Percentiles rank a stretch among this genome's conserved stretches.
Evolutionary conservation across 1,140 invertebrate species (phyloP).

Genomic region (Gonatopus flavifemur): DNA sequence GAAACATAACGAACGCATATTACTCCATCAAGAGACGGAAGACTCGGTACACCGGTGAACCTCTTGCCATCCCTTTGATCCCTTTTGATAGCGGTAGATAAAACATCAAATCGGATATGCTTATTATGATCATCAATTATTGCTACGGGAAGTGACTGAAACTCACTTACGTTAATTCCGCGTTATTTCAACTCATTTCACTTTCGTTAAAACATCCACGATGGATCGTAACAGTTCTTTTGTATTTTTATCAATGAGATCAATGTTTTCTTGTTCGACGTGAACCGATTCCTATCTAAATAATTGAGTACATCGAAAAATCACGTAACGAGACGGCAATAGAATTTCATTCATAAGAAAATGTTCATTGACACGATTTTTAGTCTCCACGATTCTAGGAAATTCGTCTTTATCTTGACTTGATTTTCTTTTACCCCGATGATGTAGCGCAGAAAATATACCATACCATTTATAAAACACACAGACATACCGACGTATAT

Average conservation of each 20-base stretch:
- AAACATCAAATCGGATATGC: slow-evolving; percentile 37
- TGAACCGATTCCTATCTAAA: background rate
- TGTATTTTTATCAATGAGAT: slow-evolving; percentile 9
- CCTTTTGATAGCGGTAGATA: slow-evolving; percentile 30
- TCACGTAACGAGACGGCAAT: background rate
- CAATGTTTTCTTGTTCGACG: background rate
- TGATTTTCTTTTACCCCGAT: background rate
- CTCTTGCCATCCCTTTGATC: slow-evolving; percentile 43
- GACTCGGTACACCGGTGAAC: slow-evolving; percentile 29
- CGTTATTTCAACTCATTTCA: background rate
- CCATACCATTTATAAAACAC: too few relatives aligned
- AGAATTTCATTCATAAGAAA: slow-evolving; percentile 32
- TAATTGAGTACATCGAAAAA: background rate
- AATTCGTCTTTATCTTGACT: slow-evolving; percentile 7
- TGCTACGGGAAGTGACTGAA: slow-evolving; percentile 22
- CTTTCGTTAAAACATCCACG: too few relatives aligned
- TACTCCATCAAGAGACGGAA: slow-evolving; percentile 50
- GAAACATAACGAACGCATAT: slow-evolving; percentile 53
- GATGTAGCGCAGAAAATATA: background rate
- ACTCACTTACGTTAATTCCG: background rate
- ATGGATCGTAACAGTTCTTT: background rate
- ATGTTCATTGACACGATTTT: slow-evolving; percentile 39
- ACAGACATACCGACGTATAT: too few relatives aligned
- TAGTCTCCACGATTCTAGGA: slow-evolving; percentile 18
- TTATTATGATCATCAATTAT: slow-evolving; percentile 27